Conservation (phyloP, 2,113 vertebrate genomes). For the Cyanoderma ruficeps region DNA sequence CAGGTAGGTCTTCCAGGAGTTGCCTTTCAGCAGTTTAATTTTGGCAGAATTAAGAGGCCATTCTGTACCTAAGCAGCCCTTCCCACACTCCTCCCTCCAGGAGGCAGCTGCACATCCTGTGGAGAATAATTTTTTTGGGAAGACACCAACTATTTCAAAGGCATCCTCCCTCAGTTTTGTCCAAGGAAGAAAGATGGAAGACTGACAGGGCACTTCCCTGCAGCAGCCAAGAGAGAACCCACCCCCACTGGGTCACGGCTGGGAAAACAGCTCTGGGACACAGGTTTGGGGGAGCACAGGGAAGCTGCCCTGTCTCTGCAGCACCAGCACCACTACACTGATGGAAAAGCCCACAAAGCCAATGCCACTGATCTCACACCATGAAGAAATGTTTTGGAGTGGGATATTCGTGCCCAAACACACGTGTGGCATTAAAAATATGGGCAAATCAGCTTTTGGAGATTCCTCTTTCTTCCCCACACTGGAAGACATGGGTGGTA, state of each 20-base stretch:
- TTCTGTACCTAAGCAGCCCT: background rate
- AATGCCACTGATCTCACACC: background rate
- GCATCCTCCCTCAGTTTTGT: background rate
- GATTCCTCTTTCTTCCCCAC: background rate
- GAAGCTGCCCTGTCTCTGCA: background rate
- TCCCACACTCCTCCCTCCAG: background rate
- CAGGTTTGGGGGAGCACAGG: background rate
- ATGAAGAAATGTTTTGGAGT: background rate
- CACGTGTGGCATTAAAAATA: background rate
- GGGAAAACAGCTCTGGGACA: background rate
- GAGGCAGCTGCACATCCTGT: background rate
- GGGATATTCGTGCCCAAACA: background rate
- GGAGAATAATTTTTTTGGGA: background rate
- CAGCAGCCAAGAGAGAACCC: background rate
- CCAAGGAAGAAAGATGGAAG: background rate
- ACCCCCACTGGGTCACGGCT: background rate
- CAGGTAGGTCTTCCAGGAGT: background rate
- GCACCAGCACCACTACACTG: background rate
- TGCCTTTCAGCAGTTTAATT: background rate
- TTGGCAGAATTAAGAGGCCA: background rate
- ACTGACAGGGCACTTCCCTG: background rate
- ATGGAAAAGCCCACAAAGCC: background rate
- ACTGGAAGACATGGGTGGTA: background rate
- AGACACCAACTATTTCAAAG: background rate
- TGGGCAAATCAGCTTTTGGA: background rate